Base-by-base conservation (phyloP, 2,797 vertebrate genomes). In the Acropternis orthonyx region DNA sequence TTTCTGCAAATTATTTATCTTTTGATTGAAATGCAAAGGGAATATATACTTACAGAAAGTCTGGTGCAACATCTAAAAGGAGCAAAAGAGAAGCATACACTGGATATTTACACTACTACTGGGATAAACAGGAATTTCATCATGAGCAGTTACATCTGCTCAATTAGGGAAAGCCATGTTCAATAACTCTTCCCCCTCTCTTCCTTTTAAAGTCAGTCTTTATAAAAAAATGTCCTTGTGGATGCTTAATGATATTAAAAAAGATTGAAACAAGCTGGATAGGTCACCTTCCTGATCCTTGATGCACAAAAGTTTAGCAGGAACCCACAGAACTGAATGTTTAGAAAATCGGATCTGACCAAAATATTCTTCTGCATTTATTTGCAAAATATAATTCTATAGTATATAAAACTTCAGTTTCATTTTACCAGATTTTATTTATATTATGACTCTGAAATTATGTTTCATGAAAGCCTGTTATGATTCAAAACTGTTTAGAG, bases 41-140 rank as follows among this genome's bases (percentile, higher is more conserved):
- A 76, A 34, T 1, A 4, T 21, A 49, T 0, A 0, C 17, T 63
- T 66, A 22, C 23, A 43, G 15, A 8, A 76, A 37, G 14, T n/a
- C 10, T 66, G 14, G 11, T 17, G 21, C 4, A 21, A 41, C n/a
- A n/a, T 30, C 43, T 62, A 59, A 84, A 62, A 14, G 36, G 1
- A 66, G 10, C 26, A 73, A 59, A 37, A 75, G 17, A 41, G 14
- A 34, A 73, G 12, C 12, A 21, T 15, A 24, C 7, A 16, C 19
- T 58, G 46, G 21, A 49, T 9, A 20, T 75, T 32, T 9, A 48
- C 12, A 7, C 14, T 6, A 5, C 16, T 93, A 18, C 30, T 8
- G 9, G 20, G 10, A 75, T 22, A 27, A 75, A n/a, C 34, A 69
- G 36, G 27, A 80, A 84, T 83, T 78, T 63, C 11, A 81, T 10